A percentile compares a stretch with the other conserved stretches of the same genome.
Conservation (phyloP, 2,113 vertebrate genomes). For the Acanthochromis polyacanthus region DNA sequence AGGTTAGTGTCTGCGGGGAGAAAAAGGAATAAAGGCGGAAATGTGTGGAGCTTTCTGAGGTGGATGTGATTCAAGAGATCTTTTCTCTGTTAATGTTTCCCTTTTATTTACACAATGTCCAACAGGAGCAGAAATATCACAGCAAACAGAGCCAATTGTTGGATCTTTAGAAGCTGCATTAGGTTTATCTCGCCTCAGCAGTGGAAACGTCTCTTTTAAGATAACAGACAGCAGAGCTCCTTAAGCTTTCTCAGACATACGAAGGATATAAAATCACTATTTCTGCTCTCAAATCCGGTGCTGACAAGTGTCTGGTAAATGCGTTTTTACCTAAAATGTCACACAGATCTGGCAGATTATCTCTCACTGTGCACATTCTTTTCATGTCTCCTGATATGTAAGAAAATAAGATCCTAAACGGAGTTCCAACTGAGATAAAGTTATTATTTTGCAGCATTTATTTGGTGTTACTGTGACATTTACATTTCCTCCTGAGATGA, state of each 20-base stretch:
- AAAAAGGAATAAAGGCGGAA: no score
- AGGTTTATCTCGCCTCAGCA: constrained; percentile 46
- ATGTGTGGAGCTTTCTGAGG: no score
- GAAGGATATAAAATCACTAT: constrained; percentile 25
- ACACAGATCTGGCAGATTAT: constrained; percentile 9
- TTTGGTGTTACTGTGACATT: neutral
- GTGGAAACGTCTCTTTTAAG: constrained; percentile 16
- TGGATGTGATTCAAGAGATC: no score
- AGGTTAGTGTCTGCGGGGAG: neutral
- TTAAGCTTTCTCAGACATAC: constrained; percentile 25
- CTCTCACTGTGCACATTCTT: neutral
- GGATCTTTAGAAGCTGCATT: constrained; percentile 8
- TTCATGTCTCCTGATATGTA: constrained; percentile 1
- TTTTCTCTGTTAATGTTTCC: no score
- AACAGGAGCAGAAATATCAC: neutral
- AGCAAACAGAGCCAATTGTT: neutral
- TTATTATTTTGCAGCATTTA: neutral
- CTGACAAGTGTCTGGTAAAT: neutral
- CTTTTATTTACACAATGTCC: neutral
- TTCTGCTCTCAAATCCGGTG: constrained; percentile 27
- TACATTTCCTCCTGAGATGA: no score
- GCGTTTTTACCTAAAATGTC: constrained; percentile 1
- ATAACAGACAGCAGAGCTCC: constrained; percentile 29
- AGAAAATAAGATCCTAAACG: neutral
- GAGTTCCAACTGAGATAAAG: neutral